Evolutionary conservation across 2,888 invertebrate genomes (phyloP), one percentile per base, ranked within the genome.

Genomic region (Oasisia sp.): DNA sequence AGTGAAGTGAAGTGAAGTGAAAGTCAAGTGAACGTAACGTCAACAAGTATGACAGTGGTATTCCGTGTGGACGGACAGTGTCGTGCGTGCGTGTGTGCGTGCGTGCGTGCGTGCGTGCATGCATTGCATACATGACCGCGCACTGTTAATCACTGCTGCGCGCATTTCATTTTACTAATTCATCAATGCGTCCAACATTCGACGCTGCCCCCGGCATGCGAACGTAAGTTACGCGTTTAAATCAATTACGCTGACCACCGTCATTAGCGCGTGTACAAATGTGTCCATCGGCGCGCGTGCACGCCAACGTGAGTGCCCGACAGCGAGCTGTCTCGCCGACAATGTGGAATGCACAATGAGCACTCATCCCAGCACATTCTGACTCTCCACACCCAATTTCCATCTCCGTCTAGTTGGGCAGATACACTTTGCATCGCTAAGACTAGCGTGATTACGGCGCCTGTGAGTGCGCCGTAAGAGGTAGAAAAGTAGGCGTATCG

Each of bases 191-290:
- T 74, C 27, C 74, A n/a, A 27, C 27, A 74, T 74, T 74, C 74
- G 27, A 0, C 14, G 27, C 0, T 74, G 74, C 27, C 74, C 27
- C 74, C 27, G n/a, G n/a, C 74, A 74, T 27, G 74, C 74, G 74
- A 74, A 74, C 74, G 19, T 74, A 74, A 74, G 74, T 74, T 74
- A 74, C n/a, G 74, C 27, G 27, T 74, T 74, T 74, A 74, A 74
- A 74, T 74, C 74, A 74, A 74, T 74, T 74, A 74, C 74, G 74
- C 14, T 74, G 74, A 74, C 74, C 27, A n/a, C 74, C 74, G 27
- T 74, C 74, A 74, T 27, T 74, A 74, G 74, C 74, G 74, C 74
- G n/a, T 74, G 74, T 74, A 74, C 74, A 74, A 74, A 74, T 74
- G 74, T 74, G 27, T 74, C 19, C 27, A 74, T 27, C 27, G 74